A percentile compares a stretch with the other conserved stretches of the same genome.
Conservation (phyloP, 2,888 invertebrate species). For the Dasypogon diadema region DNA sequence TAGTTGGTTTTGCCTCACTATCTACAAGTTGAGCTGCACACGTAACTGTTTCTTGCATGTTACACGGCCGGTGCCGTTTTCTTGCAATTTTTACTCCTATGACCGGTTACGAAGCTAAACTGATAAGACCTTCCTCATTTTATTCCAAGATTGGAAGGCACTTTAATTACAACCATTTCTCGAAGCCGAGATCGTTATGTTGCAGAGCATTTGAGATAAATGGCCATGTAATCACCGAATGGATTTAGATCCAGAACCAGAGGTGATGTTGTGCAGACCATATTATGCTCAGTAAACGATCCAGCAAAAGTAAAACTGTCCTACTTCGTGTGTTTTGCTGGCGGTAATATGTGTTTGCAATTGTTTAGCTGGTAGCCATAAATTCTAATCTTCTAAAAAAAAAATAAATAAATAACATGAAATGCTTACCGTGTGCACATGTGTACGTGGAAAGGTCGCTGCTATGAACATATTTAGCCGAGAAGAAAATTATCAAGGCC, state of each 20-base stretch:
- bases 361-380: slow-evolving; percentile 39
- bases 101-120: slow-evolving; percentile 36
- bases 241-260: slow-evolving; percentile 6
- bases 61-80: slow-evolving; percentile 55
- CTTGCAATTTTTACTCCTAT: slow-evolving; percentile 41
- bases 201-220: slow-evolving; percentile 37
- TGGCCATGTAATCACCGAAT: slow-evolving; percentile 28
- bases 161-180: slow-evolving; percentile 48
- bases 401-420: neutral
- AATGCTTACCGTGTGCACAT: neutral
- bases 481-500: slow-evolving; percentile 37
- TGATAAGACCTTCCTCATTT: slow-evolving; percentile 47
- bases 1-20: slow-evolving; percentile 23
- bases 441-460: slow-evolving; percentile 28
- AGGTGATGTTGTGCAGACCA: neutral
- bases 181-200: slow-evolving; percentile 35
- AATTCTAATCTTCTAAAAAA: slow-evolving; percentile 24
- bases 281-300: neutral
- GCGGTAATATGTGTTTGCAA: slow-evolving; percentile 18
- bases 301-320: slow-evolving; percentile 40
- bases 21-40: slow-evolving; percentile 43
- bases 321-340: slow-evolving; percentile 19
- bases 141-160: slow-evolving; percentile 37
- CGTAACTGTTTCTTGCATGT: slow-evolving; percentile 56
- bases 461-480: slow-evolving; percentile 12